Evolutionary conservation across 2,113 vertebrate genomes (phyloP), one percentile per base, ranked within the genome.

Genomic region (Scopus umbretta): DNA sequence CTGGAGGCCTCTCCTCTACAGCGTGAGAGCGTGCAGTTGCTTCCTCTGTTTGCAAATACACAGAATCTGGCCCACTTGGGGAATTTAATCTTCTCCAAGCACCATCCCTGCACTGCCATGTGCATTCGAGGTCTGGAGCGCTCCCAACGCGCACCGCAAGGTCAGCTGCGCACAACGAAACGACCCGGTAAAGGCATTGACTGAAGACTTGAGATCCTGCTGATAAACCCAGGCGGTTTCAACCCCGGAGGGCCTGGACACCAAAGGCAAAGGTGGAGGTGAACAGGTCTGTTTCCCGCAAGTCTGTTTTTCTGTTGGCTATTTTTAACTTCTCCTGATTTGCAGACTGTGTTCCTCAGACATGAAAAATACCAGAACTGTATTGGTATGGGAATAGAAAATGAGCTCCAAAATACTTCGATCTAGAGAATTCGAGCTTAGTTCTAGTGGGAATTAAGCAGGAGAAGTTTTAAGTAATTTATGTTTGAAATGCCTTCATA

Each of bases 81-180:
- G 16, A 49, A 21, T 49, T 50, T 3, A 30, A 9, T 4, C 74
- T 17, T 40, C 65, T 18, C 10, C 74, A 47, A 16, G 4, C 26
- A 4, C 49, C 55, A 47, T 19, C 1, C 13, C 25, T 12, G 2
- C 32, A 3, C 18, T 17, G 10, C 34, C 4, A 0, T 1, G 9
- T 11, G 17, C 3, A 0, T 6, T 16, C 3, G 5, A 75, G 62
- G 7, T 29, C 42, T 67, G 81, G 18, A 49, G 85, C 29, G 2
- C 13, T 19, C 32, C 59, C 59, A 32, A 1, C 0, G 1, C 0
- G 1, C 30, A 26, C 20, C 2, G 0, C 30, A 16, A 32, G 26
- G 12, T 32, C 0, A 1, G 38, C 13, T 30, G 17, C 2, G 4
- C 29, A 1, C 59, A 40, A 10, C 12, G 30, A 3, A 63, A 32